Base-by-base conservation (phyloP, 2,113 vertebrate genomes). In the Odontesthes bonariensis region DNA sequence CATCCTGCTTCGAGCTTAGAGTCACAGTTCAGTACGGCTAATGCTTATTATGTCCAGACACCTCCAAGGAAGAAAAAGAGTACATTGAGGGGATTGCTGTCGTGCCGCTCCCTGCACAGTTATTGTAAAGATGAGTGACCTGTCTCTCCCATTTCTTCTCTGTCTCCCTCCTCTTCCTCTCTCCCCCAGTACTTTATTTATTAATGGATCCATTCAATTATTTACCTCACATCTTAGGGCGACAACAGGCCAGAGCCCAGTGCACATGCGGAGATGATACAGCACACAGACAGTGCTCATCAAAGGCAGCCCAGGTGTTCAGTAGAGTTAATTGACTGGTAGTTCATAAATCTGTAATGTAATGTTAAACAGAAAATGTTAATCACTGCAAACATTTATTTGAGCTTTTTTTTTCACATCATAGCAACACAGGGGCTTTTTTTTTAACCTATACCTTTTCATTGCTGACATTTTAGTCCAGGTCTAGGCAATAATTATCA, bases 151-250 rank as follows among this genome's bases (percentile, higher is more conserved):
- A 16, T 63, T 77, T 69, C 32, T 60, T 76, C 63, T 57, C 60
- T 2, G 14, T 58, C 49, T n/a, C 64, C 38, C 59, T 47, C 75
- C 52, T n/a, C 61, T 31, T 22, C 35, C 60, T 22, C 54, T 27
- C 57, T 14, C 49, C 77, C 74, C 67, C 68, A 75, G 84, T 82
- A 87, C 88, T 91, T 94, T 90, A 92, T 91, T 94, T 92, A 93
- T 92, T 94, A 91, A 92, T 92, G 89, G 86, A 84, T 84, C 86
- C 89, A 91, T 92, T 92, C 85, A 92, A 91, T 93, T 92, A 92
- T 92, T 94, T 88, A 92, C 83, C 87, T 86, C 88, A 84, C 90
- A 89, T 90, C 86, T 86, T 65, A 84, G 75, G 53, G 86, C 64
- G 63, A 85, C 86, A 86, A 87, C 74, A 84, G 88, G 81, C 86